Conservation (phyloP, 2,888 invertebrate genomes). For the Sinelater perroti region DNA sequence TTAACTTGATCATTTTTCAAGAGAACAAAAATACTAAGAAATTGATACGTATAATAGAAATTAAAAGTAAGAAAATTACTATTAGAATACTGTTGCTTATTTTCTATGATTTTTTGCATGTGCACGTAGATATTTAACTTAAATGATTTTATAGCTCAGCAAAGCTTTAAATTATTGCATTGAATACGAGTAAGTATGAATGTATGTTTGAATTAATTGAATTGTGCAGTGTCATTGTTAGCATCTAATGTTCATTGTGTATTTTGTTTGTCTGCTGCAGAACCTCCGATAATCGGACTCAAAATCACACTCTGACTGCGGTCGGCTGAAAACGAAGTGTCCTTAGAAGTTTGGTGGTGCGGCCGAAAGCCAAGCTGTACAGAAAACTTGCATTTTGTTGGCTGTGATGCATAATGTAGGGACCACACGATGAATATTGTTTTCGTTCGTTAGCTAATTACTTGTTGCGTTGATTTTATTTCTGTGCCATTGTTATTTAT, state of each 20-base stretch:
- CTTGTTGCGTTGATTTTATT: slow-evolving; percentile 34
- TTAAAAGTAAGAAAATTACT: no score
- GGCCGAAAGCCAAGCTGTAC: slow-evolving; percentile 15
- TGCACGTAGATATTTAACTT: no score
- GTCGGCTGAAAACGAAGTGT: slow-evolving; percentile 57
- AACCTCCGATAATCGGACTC: slow-evolving; percentile 68
- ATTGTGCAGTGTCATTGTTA: no score
- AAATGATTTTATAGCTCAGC: no score
- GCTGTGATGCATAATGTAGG: slow-evolving; percentile 60
- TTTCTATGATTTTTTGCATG: no score
- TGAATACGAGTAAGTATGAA: no score
- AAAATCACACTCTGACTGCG: slow-evolving; percentile 68
- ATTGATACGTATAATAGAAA: no score
- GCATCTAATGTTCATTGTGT: neutral
- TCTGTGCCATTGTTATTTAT: slow-evolving; percentile 42
- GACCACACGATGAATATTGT: slow-evolving; percentile 53
- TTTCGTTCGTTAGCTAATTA: slow-evolving; percentile 27
- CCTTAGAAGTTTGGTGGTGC: slow-evolving; percentile 38
- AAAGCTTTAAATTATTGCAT: no score
- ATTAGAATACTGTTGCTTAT: no score
- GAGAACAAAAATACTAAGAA: no score
- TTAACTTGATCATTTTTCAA: no score
- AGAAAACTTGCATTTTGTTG: slow-evolving; percentile 56
- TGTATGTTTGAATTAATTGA: no score
- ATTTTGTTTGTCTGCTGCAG: slow-evolving; percentile 52